Evolutionary conservation across 2,888 invertebrate genomes (phyloP).

Genomic region (Pseudoips prasinana): DNA sequence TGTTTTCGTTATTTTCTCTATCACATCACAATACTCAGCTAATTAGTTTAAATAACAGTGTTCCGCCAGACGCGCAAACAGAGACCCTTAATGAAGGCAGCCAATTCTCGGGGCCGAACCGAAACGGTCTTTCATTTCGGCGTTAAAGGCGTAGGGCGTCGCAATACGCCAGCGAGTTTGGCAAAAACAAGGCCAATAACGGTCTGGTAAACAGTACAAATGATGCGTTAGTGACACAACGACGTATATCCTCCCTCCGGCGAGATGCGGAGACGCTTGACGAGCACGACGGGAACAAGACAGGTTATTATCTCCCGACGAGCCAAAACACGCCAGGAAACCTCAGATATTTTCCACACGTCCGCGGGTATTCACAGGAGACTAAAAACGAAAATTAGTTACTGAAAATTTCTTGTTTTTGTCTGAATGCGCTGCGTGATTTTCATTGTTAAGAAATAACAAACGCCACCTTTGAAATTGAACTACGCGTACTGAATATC

Average conservation of each 20-base stretch:
- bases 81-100: conserved; percentile 75
- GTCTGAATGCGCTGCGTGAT: conserved; percentile 72
- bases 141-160: conserved; percentile 61
- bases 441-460: conserved; percentile 78
- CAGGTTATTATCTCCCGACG: conserved; percentile 76
- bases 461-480: conserved; percentile 76
- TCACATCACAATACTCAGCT: conserved; percentile 69
- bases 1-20: conserved; percentile 63
- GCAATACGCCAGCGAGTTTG: conserved; percentile 66
- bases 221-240: conserved; percentile 77
- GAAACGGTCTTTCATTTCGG: conserved; percentile 70
- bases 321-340: conserved; percentile 68
- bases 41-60: conserved; percentile 77
- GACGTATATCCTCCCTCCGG: conserved; percentile 54
- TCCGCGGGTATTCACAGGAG: conserved; percentile 75
- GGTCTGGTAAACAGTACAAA: conserved; percentile 77
- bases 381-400: conserved; percentile 79
- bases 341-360: conserved; percentile 79
- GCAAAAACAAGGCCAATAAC: conserved; percentile 79
- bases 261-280: conserved; percentile 47
- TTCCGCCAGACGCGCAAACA: conserved; percentile 77
- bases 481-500: conserved; percentile 67
- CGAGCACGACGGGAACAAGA: conserved; percentile 71
- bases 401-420: conserved; percentile 75
- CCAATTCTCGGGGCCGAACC: conserved; percentile 65